Base-by-base conservation (phyloP, 64 coral and sea anemone species). In the Porites australiensis region DNA sequence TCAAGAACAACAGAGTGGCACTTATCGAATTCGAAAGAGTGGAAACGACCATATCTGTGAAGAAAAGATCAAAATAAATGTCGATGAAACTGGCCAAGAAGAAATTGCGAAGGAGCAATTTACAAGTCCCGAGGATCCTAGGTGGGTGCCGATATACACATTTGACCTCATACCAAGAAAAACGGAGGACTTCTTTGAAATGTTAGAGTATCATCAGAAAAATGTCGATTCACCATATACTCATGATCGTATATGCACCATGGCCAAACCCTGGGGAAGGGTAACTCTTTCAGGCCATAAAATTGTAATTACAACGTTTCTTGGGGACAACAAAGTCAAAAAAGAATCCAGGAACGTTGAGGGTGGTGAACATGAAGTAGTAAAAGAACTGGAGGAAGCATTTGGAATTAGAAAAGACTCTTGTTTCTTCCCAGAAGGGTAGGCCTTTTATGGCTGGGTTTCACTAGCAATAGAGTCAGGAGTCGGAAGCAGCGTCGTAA, bases 181-280 rank as follows among this genome's bases (percentile, higher is more conserved):
- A 9, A 21, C 55, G 0, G 18, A 22, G 52, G 73, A 93, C 58
- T 93, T 69, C 49, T 2, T 70, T 3, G 50, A 93, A 18, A 74
- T 62, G 62, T 79, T 85, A 37, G 48, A 50, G 6, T 77, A 67
- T 77, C 71, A 76, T 9, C 82, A 93, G 49, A 93, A 43, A 67
- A 62, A 77, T 78, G 18, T 14, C 7, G 22, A 64, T 3, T 93
- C 90, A 0, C 45, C 82, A 13, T 93, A 87, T 67, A 93, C 90
- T 13, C 69, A 86, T 23, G 58, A 75, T 86, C 82, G 71, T 14
- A 64, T 91, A 72, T 73, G 51, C 58, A 92, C 81, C 2, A 2
- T 92, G 5, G 90, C 90, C 9, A 77, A 77, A 77, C 71, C 90
- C 3, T 75, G 80, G 69, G 90, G 90, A 64, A 74, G 90, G 73